These are phyloP conservation scores for Oryzias sinensis DNA, from an alignment of 2,797 vertebrate genomes.

Conservation along the genomic window DNA sequence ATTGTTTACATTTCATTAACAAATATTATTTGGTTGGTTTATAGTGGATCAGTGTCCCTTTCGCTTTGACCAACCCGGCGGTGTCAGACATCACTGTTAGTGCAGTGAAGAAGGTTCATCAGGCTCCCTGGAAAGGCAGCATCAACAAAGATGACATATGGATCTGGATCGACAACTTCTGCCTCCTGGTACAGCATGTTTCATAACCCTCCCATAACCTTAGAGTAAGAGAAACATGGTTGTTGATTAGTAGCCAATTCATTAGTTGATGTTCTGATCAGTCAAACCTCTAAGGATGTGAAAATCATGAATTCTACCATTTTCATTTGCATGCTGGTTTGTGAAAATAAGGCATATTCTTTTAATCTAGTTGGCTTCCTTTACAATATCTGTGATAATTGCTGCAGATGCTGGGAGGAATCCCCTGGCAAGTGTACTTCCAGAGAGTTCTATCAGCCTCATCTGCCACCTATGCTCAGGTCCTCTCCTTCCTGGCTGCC, in stretches of 20 bases:
- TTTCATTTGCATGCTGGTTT: too few species aligned
- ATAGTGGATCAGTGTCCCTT: conserved; percentile 96
- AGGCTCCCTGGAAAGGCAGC: conserved; percentile 90
- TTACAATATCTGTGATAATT: conserved; percentile 12
- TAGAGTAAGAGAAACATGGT: not conserved
- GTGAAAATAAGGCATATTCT: too few species aligned
- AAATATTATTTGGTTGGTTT: not conserved
- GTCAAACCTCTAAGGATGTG: too few species aligned
- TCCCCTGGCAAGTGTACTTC: conserved; percentile 98
- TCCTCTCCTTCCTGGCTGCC: conserved; percentile 93
- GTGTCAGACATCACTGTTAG: conserved; percentile 91
- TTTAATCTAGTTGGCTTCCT: not conserved
- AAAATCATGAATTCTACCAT: too few species aligned
- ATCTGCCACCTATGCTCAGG: conserved; percentile 94
- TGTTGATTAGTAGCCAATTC: not conserved
- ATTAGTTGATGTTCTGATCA: too few species aligned
- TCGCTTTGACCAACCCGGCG: conserved; percentile 89
- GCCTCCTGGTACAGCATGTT: conserved; percentile 82
- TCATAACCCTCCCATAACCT: not conserved
- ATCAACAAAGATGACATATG: conserved; percentile 80
- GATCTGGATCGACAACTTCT: conserved; percentile 93
- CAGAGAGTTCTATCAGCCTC: conserved; percentile 95
- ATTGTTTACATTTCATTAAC: too few species aligned
- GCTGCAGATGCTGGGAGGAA: conserved; percentile 90
- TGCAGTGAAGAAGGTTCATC: conserved; percentile 84